phyloP scores from a whole-genome alignment of 2,113 vertebrate species.

The Cheilinus undulatus region DNA sequence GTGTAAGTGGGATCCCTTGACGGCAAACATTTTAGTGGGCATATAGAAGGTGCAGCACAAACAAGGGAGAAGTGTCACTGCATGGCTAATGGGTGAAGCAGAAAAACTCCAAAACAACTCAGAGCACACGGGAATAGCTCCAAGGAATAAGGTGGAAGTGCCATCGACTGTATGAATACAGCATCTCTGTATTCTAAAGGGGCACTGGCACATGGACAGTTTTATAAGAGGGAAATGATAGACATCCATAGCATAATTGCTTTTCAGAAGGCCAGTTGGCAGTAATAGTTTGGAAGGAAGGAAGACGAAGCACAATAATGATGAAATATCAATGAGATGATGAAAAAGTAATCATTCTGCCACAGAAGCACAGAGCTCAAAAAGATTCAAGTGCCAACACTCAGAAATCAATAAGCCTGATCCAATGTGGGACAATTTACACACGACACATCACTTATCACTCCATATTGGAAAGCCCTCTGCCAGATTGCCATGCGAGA shows the following conservation, averaged over 20 bases:
- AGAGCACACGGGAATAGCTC: slow-evolving; percentile 1
- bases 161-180: slow-evolving; percentile 12
- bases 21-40: slow-evolving; percentile 13
- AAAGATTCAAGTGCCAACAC: slow-evolving; percentile 70
- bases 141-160: slow-evolving; percentile 23
- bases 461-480: slow-evolving; percentile 72
- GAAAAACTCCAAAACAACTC: slow-evolving; percentile 16
- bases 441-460: slow-evolving; percentile 77
- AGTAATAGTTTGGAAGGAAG: slow-evolving; percentile 61
- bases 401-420: slow-evolving; percentile 82
- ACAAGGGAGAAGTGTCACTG: slow-evolving; percentile 33
- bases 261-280: slow-evolving; percentile 69
- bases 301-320: slow-evolving; percentile 66
- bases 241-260: slow-evolving; percentile 74
- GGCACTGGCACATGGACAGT: slow-evolving; percentile 52
- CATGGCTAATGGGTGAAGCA: slow-evolving; percentile 17
- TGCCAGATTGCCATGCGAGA: slow-evolving; percentile 48
- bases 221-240: slow-evolving; percentile 68
- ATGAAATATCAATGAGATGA: slow-evolving; percentile 82
- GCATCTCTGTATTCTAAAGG: slow-evolving; percentile 46
- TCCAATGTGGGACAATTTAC: slow-evolving; percentile 81
- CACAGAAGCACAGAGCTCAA: slow-evolving; percentile 59
- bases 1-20: slow-evolving; percentile 14
- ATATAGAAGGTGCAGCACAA: slow-evolving; percentile 22
- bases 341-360: slow-evolving; percentile 82